Conservation (phyloP, 1,140 invertebrate species). For the Pseudachorutes palmiensis region DNA sequence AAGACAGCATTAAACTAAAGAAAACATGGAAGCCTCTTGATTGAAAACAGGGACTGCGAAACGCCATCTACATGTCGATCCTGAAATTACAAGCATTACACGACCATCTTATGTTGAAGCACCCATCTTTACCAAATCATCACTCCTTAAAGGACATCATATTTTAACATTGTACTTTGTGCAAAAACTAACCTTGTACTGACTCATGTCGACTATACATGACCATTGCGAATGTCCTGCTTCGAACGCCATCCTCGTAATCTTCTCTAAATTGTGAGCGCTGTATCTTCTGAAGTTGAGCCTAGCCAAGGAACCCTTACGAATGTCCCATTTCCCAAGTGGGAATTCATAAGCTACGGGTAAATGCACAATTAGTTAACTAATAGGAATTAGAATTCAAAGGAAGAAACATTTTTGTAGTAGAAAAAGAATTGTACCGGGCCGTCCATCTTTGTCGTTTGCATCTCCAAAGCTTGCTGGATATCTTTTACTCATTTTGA, state of each 20-base stretch:
- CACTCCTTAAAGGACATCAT: no score
- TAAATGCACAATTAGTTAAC: background rate
- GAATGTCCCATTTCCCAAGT: background rate
- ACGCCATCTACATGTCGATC: no score
- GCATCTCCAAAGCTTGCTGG: background rate
- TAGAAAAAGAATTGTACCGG: background rate
- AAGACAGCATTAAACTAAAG: no score
- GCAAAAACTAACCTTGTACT: no score
- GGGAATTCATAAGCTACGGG: background rate
- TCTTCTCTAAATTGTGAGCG: background rate
- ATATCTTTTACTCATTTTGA: background rate
- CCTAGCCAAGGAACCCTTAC: background rate
- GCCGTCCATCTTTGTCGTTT: background rate
- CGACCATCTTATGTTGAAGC: no score
- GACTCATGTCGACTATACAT: background rate
- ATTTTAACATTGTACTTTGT: no score
- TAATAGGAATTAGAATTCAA: background rate
- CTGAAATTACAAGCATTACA: no score
- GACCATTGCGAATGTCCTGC: background rate
- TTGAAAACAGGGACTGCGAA: no score
- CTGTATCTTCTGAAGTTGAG: background rate
- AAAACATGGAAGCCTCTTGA: no score
- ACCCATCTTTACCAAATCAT: no score
- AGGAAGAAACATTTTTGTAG: background rate
- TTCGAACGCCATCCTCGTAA: background rate